Percentiles rank a stretch among this genome's conserved stretches.
Conservation (phyloP, 37 sponge, comb jelly and placozoan genomes). For the Tethya wilhelma region DNA sequence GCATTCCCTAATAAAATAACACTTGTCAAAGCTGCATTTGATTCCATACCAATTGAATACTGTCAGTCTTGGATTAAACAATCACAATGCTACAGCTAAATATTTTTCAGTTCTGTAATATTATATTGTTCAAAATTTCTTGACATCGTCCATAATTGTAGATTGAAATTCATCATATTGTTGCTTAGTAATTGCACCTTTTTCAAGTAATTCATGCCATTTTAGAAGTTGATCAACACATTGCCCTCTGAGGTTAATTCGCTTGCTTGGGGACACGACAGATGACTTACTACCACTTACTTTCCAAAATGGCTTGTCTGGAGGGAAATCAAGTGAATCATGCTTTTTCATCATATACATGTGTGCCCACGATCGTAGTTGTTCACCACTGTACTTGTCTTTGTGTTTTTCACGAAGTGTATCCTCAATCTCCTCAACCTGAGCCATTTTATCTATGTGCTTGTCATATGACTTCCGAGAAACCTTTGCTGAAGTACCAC, state of each 20-base stretch:
- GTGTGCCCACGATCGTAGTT: slow-evolving; percentile 21
- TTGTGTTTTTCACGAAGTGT: neutral
- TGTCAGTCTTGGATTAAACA: no score
- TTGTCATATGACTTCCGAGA: neutral
- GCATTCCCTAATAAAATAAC: neutral
- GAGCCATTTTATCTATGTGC: slow-evolving; percentile 22
- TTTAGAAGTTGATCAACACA: slow-evolving; percentile 13
- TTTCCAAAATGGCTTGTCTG: slow-evolving; percentile 24
- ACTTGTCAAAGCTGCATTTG: slow-evolving; percentile 9
- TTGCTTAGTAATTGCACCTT: slow-evolving; percentile 3
- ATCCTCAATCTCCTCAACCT: slow-evolving; percentile 18
- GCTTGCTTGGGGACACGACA: slow-evolving; percentile 14
- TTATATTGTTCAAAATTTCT: neutral
- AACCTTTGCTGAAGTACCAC: neutral
- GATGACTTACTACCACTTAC: neutral
- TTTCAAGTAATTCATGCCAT: slow-evolving; percentile 2
- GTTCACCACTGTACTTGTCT: slow-evolving; percentile 4
- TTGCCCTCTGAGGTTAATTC: slow-evolving; percentile 16
- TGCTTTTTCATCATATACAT: slow-evolving; percentile 19
- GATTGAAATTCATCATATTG: slow-evolving; percentile 1
- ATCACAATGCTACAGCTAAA: neutral
- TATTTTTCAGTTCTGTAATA: neutral
- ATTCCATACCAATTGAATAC: neutral
- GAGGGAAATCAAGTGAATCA: slow-evolving; percentile 5
- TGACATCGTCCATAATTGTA: slow-evolving; percentile 4